Percentiles rank a stretch among this genome's conserved stretches.
These are phyloP conservation scores for Teinopalpus imperialis DNA, from an alignment of 2,888 invertebrate species.

Conservation along the genomic window DNA sequence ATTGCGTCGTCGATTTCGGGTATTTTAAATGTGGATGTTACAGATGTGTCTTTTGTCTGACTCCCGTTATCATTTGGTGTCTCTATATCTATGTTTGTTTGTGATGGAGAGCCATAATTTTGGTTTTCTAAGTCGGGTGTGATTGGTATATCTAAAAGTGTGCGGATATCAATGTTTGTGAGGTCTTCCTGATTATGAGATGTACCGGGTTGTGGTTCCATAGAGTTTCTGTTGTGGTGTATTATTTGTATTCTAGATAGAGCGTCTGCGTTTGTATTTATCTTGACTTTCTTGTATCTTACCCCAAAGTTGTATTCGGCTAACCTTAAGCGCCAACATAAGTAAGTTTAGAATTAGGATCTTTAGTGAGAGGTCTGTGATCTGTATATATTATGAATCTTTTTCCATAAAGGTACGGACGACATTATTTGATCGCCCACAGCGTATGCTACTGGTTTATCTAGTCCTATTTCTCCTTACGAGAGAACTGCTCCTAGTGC, in stretches of 20 bases:
- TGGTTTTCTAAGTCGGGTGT: constrained; percentile 3
- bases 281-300: constrained; percentile 36
- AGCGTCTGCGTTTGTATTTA: constrained; percentile 38
- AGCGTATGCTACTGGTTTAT: constrained; percentile 34
- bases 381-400: constrained; percentile 53
- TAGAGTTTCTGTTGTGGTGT: constrained; percentile 16
- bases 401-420: constrained; percentile 47
- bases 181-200: constrained; percentile 19
- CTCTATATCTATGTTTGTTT: constrained; percentile 6
- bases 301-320: constrained; percentile 37
- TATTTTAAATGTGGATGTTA: constrained; percentile 21
- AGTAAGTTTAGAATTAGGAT: constrained; percentile 40
- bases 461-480: constrained; percentile 35
- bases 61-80: constrained; percentile 10
- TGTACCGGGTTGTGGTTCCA: constrained; percentile 5
- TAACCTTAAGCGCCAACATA: constrained; percentile 45
- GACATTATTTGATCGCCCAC: constrained; percentile 45
- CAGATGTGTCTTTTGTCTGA: constrained; percentile 18
- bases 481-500: constrained; percentile 37
- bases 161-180: neutral
- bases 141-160: neutral
- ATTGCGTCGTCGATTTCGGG: constrained; percentile 32
- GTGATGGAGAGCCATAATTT: neutral
- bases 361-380: constrained; percentile 42
- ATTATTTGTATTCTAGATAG: constrained; percentile 34